These are phyloP conservation scores for Drosophila micromelanica DNA, from an alignment of 1,140 invertebrate species.

Conservation along the genomic window DNA sequence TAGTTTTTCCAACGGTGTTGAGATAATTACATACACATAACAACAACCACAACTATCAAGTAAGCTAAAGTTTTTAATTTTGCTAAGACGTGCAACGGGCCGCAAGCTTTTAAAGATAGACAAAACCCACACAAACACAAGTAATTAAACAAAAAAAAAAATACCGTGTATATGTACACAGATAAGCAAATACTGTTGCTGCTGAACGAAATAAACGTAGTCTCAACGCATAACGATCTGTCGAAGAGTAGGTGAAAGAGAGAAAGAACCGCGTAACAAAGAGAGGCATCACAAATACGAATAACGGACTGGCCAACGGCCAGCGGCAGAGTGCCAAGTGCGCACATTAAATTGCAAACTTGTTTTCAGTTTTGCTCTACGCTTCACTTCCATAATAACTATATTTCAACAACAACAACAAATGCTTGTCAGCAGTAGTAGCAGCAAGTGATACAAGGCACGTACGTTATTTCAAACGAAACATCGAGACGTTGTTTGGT, in stretches of 20 bases:
- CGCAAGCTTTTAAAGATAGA: constrained; percentile 47
- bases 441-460: constrained; percentile 72
- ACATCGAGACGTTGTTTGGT: constrained; percentile 54
- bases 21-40: constrained; percentile 42
- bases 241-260: constrained; percentile 28
- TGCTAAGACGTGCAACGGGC: constrained; percentile 68
- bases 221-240: constrained; percentile 28
- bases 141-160: constrained; percentile 23
- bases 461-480: constrained; percentile 63
- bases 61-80: constrained; percentile 62
- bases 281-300: constrained; percentile 35
- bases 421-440: constrained; percentile 39
- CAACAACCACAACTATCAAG: constrained; percentile 43
- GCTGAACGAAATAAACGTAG: constrained; percentile 18
- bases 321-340: constrained; percentile 68
- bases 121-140: constrained; percentile 36
- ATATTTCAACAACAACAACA: constrained; percentile 50
- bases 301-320: constrained; percentile 49
- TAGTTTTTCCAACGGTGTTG: constrained; percentile 46
- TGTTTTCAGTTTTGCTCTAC: constrained; percentile 72
- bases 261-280: constrained; percentile 34
- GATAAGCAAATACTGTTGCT: constrained; percentile 38
- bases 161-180: constrained; percentile 9
- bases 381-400: constrained; percentile 61
- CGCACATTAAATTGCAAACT: constrained; percentile 83